Conservation (phyloP, 2,113 vertebrate genomes). For the Circaetus cinerascens region DNA sequence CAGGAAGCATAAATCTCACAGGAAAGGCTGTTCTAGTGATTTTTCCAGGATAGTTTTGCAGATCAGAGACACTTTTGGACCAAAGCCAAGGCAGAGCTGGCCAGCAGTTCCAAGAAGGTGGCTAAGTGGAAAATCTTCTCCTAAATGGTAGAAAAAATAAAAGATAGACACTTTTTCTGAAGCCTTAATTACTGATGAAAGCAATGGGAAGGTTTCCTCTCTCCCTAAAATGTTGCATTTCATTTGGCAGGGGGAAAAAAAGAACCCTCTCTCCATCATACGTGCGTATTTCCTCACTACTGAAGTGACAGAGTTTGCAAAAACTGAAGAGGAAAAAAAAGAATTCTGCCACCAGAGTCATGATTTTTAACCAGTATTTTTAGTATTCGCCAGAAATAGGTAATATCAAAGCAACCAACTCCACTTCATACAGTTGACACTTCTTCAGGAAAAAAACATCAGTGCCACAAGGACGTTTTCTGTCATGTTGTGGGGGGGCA, state of each 20-base stretch:
- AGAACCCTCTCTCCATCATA: neutral
- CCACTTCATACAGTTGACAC: neutral
- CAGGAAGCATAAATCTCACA: slow-evolving; percentile 24
- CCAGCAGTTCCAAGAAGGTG: neutral
- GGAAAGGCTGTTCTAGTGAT: neutral
- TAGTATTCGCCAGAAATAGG: neutral
- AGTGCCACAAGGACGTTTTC: neutral
- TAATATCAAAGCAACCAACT: neutral
- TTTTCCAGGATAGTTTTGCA: neutral
- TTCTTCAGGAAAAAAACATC: neutral
- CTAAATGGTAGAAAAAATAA: neutral
- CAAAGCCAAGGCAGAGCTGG: neutral
- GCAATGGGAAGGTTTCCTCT: neutral
- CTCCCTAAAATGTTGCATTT: neutral
- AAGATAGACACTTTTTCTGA: neutral
- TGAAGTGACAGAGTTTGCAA: neutral
- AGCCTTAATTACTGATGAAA: neutral
- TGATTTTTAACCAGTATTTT: neutral
- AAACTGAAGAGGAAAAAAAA: neutral
- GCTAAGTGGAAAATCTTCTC: neutral
- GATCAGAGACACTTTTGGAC: neutral
- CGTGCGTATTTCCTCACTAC: neutral
- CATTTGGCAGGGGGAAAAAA: neutral
- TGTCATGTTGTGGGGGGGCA: neutral
- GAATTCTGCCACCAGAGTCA: neutral